Evolutionary conservation across 2,888 invertebrate species (phyloP), one percentile per base, ranked within the genome.

Genomic region (Ectropis crepuscularia): DNA sequence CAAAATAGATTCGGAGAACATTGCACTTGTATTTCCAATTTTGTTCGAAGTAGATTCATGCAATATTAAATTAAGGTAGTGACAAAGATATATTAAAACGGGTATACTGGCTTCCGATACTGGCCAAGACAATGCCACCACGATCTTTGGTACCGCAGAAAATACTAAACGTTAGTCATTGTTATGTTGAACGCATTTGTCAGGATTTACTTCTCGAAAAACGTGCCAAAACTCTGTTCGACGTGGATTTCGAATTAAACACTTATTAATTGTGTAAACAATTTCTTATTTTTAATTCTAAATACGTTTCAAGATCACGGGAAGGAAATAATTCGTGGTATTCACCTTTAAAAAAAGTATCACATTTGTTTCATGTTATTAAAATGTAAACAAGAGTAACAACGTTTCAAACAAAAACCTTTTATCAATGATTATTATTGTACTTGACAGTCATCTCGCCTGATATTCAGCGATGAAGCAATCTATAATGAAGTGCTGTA

Each of bases 1-100:
- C 81, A 75, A 82, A 83, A 84, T 78, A 80, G 74, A 75, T 75
- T 75, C 67, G 48, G 71, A 68, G 78, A 74, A 75, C 79, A 61
- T 81, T 80, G 76, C 79, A 78, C 80, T 61, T 49, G 46, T 49
- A 65, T 67, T 60, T 61, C 47, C 61, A 62, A 70, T 62, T 64
- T 63, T 28, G 16, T 28, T 28, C 4, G 2, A 1, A 28, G n/a
- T n/a, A n/a, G n/a, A 28, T 28, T 28, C 16, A 28, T 28, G 16
- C 16, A 28, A 4, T 4, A 28, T 28, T 39, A 6, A 8, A 48
- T 4, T n/a, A 8, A 48, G 9, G 6, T 16, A 9, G 12, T 48
- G 53, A 53, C 57, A 57, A 42, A 53, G 57, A 68, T 61, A 60
- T 48, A 64, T 64, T 37, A 51, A 51, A 53, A 61, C 60, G 46